Evolutionary conservation across 2,888 invertebrate species (phyloP), one percentile per base, ranked within the genome.

Genomic region (Eupeodes latifasciatus): DNA sequence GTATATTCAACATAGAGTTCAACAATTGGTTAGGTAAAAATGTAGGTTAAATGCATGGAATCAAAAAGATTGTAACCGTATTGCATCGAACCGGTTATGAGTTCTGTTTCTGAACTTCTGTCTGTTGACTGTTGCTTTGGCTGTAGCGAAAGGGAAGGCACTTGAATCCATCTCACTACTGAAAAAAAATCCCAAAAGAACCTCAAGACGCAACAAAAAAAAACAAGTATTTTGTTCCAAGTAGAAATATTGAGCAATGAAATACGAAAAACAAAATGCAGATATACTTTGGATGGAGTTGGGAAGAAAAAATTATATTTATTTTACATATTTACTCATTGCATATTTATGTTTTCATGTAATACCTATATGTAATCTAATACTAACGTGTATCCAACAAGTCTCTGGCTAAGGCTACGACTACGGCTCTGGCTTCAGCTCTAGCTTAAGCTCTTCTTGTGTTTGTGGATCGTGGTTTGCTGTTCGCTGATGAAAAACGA

Each of bases 21-120:
- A 87, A 87, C 83, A 87, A 87, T 87, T 83, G 86, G 62, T 83
- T 76, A 72, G 80, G 76, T 67, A 87, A 88, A 88, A 88, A 88
- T 88, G 81, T 88, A 88, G 88, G 88, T 88, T 88, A 88, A 88
- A 84, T 84, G 57, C 81, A 88, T 81, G 84, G 81, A 81, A 78
- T 75, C 59, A 78, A 82, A 78, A 84, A 76, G 27, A 74, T 75
- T 78, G 88, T 82, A 82, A 86, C 81, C 76, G 85, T 84, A 84
- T 78, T 85, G 88, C 88, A 81, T 49, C 51, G 85, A 88, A 88
- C 88, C 88, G 88, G 88, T 88, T 88, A 84, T 80, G 72, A 84
- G 80, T 80, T 87, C 79, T 86, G 57, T 53, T 64, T 83, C 69
- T 53, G 12, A 47, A 57, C 57, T 27, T 27, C 27, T 27, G 27